Percentiles rank a stretch among this genome's conserved stretches.
phyloP scores from a whole-genome alignment of 1,140 invertebrate species.

The Solenopsis invicta region DNA sequence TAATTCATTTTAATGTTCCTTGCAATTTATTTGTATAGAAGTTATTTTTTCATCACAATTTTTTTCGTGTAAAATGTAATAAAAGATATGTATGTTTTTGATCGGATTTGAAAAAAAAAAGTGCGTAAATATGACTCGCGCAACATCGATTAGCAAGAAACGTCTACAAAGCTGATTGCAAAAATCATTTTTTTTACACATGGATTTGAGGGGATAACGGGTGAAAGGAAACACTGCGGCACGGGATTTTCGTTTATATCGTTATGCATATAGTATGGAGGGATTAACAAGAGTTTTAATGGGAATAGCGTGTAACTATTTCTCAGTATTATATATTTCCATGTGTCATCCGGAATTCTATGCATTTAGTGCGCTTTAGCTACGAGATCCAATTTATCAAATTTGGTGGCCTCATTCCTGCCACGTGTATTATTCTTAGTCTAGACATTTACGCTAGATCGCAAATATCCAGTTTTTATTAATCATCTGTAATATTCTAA shows the following conservation, averaged over 20 bases:
- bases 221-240: conserved; percentile 24
- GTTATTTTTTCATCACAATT: background rate
- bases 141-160: conserved; percentile 11
- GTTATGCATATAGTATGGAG: conserved; percentile 28
- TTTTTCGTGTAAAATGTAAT: conserved; percentile 11
- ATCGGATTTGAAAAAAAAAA: conserved; percentile 10
- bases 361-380: background rate
- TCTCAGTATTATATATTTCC: conserved; percentile 37
- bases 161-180: conserved; percentile 33
- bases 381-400: conserved; percentile 38
- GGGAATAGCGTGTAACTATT: conserved; percentile 57
- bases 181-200: conserved; percentile 48
- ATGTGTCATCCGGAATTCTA: conserved; percentile 7
- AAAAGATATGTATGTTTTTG: background rate
- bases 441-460: background rate
- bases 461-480: background rate
- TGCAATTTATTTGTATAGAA: background rate
- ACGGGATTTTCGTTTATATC: conserved; percentile 40
- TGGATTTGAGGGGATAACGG: conserved; percentile 17
- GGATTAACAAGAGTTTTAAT: conserved; percentile 57
- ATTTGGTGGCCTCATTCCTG: background rate
- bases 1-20: background rate
- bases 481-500: background rate
- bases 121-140: background rate
- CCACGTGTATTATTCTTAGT: conserved; percentile 13